These are phyloP conservation scores for Himalopsyche anomala DNA, from an alignment of 2,888 invertebrate genomes.

Conservation along the genomic window DNA sequence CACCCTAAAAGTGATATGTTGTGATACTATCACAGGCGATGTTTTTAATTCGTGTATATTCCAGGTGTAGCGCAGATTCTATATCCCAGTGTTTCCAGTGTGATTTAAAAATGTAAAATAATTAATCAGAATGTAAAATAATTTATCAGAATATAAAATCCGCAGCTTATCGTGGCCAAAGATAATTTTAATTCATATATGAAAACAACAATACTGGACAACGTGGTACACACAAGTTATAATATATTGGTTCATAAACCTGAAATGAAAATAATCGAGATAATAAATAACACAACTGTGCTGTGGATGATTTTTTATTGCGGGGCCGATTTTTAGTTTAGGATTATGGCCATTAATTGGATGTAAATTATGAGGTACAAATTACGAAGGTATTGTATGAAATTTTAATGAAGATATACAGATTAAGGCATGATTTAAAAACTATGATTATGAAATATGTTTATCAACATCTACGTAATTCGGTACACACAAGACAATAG, in stretches of 20 bases:
- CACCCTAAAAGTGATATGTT: too few relatives aligned
- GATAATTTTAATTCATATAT: background rate
- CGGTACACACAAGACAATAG: too few relatives aligned
- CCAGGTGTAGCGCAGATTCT: too few relatives aligned
- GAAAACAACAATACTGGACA: conserved; percentile 32
- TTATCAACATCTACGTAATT: too few relatives aligned
- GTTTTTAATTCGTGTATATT: too few relatives aligned
- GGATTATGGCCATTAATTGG: conserved; percentile 22
- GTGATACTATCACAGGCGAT: too few relatives aligned
- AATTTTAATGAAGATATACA: background rate
- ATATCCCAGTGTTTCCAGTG: too few relatives aligned
- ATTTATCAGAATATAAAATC: too few relatives aligned
- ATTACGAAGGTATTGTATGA: background rate
- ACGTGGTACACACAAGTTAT: background rate
- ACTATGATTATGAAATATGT: too few relatives aligned
- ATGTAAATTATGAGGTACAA: conserved; percentile 1
- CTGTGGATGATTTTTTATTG: conserved; percentile 5
- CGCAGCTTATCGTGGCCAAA: background rate
- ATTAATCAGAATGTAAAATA: too few relatives aligned
- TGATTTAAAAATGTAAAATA: too few relatives aligned
- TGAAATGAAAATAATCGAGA: background rate
- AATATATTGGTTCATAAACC: background rate
- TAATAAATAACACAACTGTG: background rate
- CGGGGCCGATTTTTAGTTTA: background rate
- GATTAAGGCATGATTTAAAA: background rate